Conservation (phyloP, 2,113 vertebrate species). For the Dasyurus viverrinus region DNA sequence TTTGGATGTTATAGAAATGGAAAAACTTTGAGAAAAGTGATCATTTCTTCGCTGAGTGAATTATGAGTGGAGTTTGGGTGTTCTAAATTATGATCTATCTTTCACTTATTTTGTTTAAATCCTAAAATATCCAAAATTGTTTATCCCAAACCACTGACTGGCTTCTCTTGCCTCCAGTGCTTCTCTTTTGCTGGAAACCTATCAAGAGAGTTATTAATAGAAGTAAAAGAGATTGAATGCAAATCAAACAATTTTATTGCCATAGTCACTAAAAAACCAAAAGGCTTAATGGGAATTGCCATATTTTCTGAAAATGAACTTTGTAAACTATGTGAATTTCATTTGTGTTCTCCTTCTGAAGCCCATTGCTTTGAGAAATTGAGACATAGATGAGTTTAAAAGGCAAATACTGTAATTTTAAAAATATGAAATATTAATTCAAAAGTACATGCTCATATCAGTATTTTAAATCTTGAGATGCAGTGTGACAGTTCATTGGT, state of each 20-base stretch:
- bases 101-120: background rate
- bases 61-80: background rate
- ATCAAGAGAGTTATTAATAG: background rate
- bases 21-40: background rate
- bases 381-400: slow-evolving; percentile 13
- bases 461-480: background rate
- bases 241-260: background rate
- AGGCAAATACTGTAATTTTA: background rate
- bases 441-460: background rate
- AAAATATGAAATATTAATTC: slow-evolving; percentile 16
- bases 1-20: background rate
- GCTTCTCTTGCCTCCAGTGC: background rate
- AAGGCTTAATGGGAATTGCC: background rate
- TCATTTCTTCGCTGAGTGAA: background rate
- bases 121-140: background rate
- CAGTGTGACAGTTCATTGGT: background rate
- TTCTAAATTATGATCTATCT: background rate
- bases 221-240: background rate
- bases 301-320: background rate
- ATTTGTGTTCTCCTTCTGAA: background rate
- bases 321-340: background rate
- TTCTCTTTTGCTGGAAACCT: background rate
- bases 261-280: background rate
- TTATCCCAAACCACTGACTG: background rate
- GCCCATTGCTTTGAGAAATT: background rate